Base-by-base conservation (phyloP, 2,113 vertebrate genomes). In the Hyperoodon ampullatus region DNA sequence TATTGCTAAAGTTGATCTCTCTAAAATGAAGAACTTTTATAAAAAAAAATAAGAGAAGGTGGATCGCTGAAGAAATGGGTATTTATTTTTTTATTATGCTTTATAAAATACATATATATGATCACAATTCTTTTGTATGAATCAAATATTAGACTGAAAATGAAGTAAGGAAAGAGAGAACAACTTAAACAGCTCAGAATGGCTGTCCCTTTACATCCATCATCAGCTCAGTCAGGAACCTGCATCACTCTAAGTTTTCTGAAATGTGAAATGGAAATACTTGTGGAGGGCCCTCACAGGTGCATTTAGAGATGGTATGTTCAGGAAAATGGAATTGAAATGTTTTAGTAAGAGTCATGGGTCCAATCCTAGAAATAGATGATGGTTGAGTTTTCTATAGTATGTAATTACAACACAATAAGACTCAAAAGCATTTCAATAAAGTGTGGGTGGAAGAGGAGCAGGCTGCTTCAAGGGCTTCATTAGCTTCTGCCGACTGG, bases 391-490 rank as follows among this genome's bases (percentile, higher is more conserved):
- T 95, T 97, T 97, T 93, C 89, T 95, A 90, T 96, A 83, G 90
- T 82, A 78, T 93, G 93, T 97, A 97, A 97, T 97, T 95, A 94
- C 90, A 94, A 78, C 90, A 96, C 94, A 96, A 94, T 95, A 87
- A 94, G 91, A 95, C 97, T 95, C 96, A 97, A 95, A 98, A 98
- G 89, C 96, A 96, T 97, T 97, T 96, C 96, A 88, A 70, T 98
- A 74, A 96, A 93, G 84, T 93, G 89, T 88, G 90, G 95, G 87
- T 81, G 26, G 92, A 78, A 95, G 93, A 93, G 90, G 93, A 93
- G 74, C 94, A 83, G n/a, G 30, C 33, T 72, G 50, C 87, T 95
- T 97, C 82, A 74, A 97, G 97, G 72, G 74, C 60, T 95, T 97
- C 97, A 74, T 97, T 94, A 97, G 95, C 84, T 97, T 96, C 93